Conservation (phyloP, 1,140 invertebrate genomes). For the Formica selysi region DNA sequence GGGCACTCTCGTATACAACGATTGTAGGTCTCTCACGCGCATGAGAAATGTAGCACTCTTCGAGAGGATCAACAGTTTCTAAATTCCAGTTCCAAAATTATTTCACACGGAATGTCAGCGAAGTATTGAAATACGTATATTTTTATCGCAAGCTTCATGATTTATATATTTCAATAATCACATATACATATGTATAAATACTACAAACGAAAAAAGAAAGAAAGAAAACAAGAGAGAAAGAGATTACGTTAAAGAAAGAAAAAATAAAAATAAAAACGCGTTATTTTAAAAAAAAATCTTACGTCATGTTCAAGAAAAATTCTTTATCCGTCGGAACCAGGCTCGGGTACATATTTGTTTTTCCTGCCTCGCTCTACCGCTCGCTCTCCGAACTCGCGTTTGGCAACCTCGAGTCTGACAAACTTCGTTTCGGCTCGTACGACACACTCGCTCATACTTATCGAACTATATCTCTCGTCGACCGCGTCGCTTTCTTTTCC, state of each 20-base stretch:
- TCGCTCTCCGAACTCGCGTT: slow-evolving; percentile 66
- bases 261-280: slow-evolving; percentile 10
- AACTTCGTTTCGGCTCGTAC: slow-evolving; percentile 71
- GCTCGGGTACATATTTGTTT: slow-evolving; percentile 68
- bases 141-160: neutral
- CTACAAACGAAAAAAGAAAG: slow-evolving; percentile 18
- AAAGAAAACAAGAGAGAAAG: neutral
- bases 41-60: slow-evolving; percentile 19
- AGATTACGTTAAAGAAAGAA: neutral
- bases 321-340: slow-evolving; percentile 71
- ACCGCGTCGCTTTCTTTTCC: slow-evolving; percentile 5
- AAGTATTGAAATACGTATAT: neutral
- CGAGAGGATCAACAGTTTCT: slow-evolving; percentile 50
- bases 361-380: slow-evolving; percentile 50
- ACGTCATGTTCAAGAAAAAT: slow-evolving; percentile 68
- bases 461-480: slow-evolving; percentile 68
- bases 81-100: slow-evolving; percentile 41
- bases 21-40: slow-evolving; percentile 57
- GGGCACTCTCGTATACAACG: slow-evolving; percentile 61
- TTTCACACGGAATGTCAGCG: slow-evolving; percentile 28
- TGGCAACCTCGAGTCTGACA: slow-evolving; percentile 70
- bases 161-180: too few relatives aligned
- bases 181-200: neutral
- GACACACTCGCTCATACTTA: slow-evolving; percentile 69
- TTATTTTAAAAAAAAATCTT: slow-evolving; percentile 65